phyloP scores from a whole-genome alignment of 2,113 vertebrate species.

The Eubucco bourcierii region DNA sequence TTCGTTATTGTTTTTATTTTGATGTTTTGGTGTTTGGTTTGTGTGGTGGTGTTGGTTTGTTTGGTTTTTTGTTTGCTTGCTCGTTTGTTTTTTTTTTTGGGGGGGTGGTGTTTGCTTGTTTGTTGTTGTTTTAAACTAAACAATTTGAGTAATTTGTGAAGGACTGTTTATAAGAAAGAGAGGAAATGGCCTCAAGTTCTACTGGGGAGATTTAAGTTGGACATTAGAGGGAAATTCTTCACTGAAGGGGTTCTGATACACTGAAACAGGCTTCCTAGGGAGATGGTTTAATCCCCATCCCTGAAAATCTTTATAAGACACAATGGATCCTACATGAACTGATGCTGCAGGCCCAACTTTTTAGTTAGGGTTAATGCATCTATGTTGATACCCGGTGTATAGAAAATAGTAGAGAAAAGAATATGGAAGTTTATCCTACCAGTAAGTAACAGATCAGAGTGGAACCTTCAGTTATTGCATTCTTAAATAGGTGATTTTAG shows the following conservation, averaged over 20 bases:
- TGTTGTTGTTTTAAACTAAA: neutral
- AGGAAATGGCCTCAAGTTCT: no score
- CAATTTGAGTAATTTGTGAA: neutral
- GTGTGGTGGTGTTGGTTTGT: neutral
- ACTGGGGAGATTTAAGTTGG: no score
- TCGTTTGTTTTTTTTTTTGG: neutral
- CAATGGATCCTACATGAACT: neutral
- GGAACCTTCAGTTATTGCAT: neutral
- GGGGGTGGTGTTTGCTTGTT: neutral
- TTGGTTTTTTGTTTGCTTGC: neutral
- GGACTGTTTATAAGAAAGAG: neutral
- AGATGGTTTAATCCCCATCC: no score
- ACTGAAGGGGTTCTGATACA: no score
- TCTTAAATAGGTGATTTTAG: neutral
- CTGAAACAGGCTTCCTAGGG: no score
- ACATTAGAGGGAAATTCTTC: no score
- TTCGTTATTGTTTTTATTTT: neutral
- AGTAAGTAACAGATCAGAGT: neutral
- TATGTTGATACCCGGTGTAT: neutral
- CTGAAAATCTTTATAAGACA: no score
- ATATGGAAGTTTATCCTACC: neutral
- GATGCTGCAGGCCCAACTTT: neutral
- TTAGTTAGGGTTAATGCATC: neutral
- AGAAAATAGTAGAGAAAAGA: neutral
- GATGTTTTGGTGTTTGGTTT: neutral